phyloP scores from a whole-genome alignment of 2,797 vertebrate genomes.

The Acanthiza pusilla region DNA sequence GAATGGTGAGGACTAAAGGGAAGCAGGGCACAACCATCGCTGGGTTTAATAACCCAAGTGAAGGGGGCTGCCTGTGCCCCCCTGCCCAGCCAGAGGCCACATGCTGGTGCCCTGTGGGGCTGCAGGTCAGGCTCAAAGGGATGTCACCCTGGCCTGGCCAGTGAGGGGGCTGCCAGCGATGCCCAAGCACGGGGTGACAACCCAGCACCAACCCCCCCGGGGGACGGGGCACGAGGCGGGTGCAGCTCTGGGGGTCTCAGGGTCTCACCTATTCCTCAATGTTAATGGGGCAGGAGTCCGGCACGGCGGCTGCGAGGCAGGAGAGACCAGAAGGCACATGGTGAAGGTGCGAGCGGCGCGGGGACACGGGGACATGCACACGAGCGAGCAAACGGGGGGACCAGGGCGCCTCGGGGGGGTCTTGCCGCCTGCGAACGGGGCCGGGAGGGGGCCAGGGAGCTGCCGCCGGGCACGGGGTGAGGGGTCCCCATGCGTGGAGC shows the following conservation, averaged over 20 bases:
- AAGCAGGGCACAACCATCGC: fast-evolving
- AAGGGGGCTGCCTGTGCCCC: neutral
- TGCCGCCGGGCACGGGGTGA: fast-evolving
- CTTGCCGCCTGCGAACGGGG: fast-evolving
- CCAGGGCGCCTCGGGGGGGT: neutral
- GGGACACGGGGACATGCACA: neutral
- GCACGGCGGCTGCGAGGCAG: constrained; percentile 83
- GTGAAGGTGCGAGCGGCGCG: constrained; percentile 47
- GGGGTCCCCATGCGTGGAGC: neutral
- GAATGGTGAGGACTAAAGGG: neutral
- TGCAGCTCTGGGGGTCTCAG: constrained; percentile 47
- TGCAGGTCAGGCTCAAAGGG: neutral
- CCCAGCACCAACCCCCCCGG: neutral
- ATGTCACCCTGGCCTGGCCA: neutral
- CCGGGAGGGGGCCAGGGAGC: neutral
- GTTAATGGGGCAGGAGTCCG: constrained; percentile 91
- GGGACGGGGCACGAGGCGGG: fast-evolving
- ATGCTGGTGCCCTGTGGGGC: neutral
- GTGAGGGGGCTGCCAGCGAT: neutral
- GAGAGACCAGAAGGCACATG: constrained; percentile 79
- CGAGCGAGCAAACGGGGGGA: neutral
- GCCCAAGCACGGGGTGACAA: fast-evolving
- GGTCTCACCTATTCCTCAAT: constrained; percentile 90
- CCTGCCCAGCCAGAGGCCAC: fast-evolving
- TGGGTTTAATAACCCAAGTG: neutral